These are phyloP conservation scores for Sarcophaga variegata DNA, from an alignment of 2,888 invertebrate species.

Conservation along the genomic window DNA sequence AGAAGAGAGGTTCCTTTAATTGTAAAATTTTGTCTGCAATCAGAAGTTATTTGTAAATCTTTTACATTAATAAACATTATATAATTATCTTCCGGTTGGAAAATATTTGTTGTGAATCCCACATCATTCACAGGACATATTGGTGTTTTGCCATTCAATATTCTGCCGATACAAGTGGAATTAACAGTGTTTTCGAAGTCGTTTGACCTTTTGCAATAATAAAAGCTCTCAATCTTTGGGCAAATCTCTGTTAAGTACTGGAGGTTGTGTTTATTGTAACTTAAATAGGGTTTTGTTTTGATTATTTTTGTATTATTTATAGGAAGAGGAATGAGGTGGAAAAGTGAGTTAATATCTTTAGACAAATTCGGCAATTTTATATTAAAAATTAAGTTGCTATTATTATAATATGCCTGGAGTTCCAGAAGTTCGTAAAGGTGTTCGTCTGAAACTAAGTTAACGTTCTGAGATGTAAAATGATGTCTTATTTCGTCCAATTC, in stretches of 20 bases:
- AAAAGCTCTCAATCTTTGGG: no score
- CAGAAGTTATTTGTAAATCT: constrained; percentile 28
- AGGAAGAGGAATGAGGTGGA: constrained; percentile 48
- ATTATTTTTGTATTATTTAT: no score
- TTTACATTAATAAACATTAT: constrained; percentile 36
- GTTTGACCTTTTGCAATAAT: no score
- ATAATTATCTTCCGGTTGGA: constrained; percentile 22
- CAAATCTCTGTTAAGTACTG: no score
- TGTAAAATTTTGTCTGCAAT: no score
- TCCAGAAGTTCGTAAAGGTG: constrained; percentile 65
- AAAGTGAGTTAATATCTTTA: constrained; percentile 35
- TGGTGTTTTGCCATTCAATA: no score
- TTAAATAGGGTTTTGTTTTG: no score
- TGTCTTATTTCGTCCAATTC: constrained; percentile 58
- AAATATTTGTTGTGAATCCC: neutral
- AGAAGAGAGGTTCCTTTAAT: no score
- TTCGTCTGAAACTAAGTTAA: constrained; percentile 55
- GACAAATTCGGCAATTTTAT: constrained; percentile 32
- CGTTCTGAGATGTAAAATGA: constrained; percentile 46
- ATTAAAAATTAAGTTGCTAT: constrained; percentile 67
- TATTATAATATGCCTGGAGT: constrained; percentile 62
- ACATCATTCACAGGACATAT: constrained; percentile 31
- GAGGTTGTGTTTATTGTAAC: no score
- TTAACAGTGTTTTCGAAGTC: no score
- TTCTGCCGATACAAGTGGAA: no score